Percentiles rank a stretch among this genome's conserved stretches.
Conservation (phyloP, 2,888 invertebrate species). For the Petrolisthes manimaculis region DNA sequence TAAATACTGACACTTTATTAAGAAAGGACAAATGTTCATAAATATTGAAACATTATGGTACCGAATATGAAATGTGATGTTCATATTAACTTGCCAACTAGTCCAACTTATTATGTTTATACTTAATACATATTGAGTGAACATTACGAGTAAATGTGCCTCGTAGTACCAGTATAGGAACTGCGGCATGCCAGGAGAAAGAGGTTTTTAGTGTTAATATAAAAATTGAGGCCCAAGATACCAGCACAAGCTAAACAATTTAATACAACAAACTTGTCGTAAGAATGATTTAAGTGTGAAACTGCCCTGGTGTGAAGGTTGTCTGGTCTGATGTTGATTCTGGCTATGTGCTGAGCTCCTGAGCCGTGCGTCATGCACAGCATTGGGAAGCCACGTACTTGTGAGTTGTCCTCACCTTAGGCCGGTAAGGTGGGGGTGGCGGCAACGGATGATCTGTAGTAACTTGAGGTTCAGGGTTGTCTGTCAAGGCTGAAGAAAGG, state of each 20-base stretch:
- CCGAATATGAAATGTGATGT: no score
- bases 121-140: no score
- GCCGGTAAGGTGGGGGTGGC: slow-evolving; percentile 66
- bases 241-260: slow-evolving; percentile 9
- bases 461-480: slow-evolving; percentile 50
- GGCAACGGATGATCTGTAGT: slow-evolving; percentile 53
- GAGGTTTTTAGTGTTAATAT: slow-evolving; percentile 13
- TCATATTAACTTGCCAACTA: no score
- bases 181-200: neutral
- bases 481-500: slow-evolving; percentile 59
- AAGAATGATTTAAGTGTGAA: neutral
- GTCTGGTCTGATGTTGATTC: neutral
- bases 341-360: slow-evolving; percentile 10
- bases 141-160: no score
- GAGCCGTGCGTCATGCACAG: slow-evolving; percentile 52
- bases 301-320: neutral
- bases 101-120: no score
- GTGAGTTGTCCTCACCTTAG: slow-evolving; percentile 65
- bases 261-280: neutral
- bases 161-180: neutral
- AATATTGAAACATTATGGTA: neutral
- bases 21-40: neutral
- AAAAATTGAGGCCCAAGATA: slow-evolving; percentile 27
- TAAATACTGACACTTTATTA: no score
- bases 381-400: slow-evolving; percentile 65